Evolutionary conservation across 1,140 invertebrate species (phyloP).

Genomic region (Gryon sp.): DNA sequence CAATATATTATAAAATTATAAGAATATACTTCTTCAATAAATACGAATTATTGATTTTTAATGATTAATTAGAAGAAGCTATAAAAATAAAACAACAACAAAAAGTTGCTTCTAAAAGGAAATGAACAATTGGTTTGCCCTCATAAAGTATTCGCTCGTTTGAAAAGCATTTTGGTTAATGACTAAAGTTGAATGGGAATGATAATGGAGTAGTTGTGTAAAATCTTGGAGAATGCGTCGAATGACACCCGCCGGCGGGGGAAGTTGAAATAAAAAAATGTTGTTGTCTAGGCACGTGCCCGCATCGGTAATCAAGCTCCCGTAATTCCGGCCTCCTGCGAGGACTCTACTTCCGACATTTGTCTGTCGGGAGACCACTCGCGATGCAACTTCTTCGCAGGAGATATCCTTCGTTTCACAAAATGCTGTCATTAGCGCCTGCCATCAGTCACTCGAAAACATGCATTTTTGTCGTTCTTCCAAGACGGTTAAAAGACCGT

Average conservation of each 20-base stretch:
- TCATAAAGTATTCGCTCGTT: conserved; percentile 12
- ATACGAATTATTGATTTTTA: too few relatives aligned
- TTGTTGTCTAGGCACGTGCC: conserved; percentile 65
- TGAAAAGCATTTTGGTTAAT: conserved; percentile 30
- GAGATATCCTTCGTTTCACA: conserved; percentile 43
- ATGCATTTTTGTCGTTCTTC: conserved; percentile 5
- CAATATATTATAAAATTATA: too few relatives aligned
- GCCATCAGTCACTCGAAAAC: conserved; percentile 4
- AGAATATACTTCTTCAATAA: too few relatives aligned
- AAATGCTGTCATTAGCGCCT: conserved; percentile 30
- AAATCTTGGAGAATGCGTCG: conserved; percentile 30
- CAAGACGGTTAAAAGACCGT: conserved; percentile 2
- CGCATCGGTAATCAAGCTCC: conserved; percentile 65
- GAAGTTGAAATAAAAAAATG: conserved; percentile 15
- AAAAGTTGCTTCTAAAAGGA: not conserved
- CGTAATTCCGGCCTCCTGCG: conserved; percentile 71
- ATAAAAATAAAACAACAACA: too few relatives aligned
- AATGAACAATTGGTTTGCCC: conserved; percentile 11
- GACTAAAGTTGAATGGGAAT: conserved; percentile 18
- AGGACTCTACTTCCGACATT: conserved; percentile 57
- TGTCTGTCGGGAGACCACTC: conserved; percentile 24
- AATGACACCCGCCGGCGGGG: conserved; percentile 5
- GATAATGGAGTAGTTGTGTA: conserved; percentile 77
- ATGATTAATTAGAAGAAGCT: too few relatives aligned
- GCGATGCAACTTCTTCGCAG: conserved; percentile 32